Evolutionary conservation across 2,113 vertebrate species (phyloP).

Genomic region (Thymallus thymallus): DNA sequence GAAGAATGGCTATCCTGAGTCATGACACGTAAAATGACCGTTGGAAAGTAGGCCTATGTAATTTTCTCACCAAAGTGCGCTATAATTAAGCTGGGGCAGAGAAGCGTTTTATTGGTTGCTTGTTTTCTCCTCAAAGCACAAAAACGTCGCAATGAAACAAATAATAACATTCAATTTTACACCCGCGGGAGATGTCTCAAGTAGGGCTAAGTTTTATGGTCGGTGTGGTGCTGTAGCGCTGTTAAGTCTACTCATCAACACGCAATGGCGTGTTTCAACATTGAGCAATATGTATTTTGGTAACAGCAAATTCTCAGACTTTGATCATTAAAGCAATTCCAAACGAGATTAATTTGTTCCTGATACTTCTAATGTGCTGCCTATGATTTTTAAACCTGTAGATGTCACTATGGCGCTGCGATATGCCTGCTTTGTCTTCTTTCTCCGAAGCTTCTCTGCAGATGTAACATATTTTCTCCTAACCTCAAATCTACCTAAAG

Average conservation of each 20-base stretch:
- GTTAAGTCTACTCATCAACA: too few species aligned
- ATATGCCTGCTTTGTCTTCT: slow-evolving; percentile 56
- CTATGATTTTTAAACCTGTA: slow-evolving; percentile 69
- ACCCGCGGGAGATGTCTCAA: slow-evolving; percentile 30
- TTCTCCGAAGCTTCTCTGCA: slow-evolving; percentile 53
- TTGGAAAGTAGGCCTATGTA: slow-evolving; percentile 17
- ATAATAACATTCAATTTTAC: slow-evolving; percentile 52
- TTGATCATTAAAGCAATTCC: neutral
- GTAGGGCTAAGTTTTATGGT: slow-evolving; percentile 8
- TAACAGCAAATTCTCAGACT: neutral
- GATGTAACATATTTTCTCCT: slow-evolving; percentile 68
- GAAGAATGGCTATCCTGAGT: neutral
- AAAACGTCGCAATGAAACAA: slow-evolving; percentile 49
- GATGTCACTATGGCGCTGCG: slow-evolving; percentile 78
- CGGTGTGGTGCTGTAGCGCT: too few species aligned
- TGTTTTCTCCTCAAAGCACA: slow-evolving; percentile 53
- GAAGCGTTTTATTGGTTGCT: slow-evolving; percentile 13
- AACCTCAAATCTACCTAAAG: slow-evolving; percentile 64
- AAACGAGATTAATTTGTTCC: neutral
- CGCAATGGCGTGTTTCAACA: too few species aligned
- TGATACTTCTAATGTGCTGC: slow-evolving; percentile 48
- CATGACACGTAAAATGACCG: slow-evolving; percentile 48
- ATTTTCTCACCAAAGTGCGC: slow-evolving; percentile 47
- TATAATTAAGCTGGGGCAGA: slow-evolving; percentile 43
- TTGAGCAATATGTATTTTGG: neutral